Percentiles rank a stretch among this genome's conserved stretches.
Evolutionary conservation across 2,888 invertebrate species (phyloP).

Genomic region (Nomada lathburiana): DNA sequence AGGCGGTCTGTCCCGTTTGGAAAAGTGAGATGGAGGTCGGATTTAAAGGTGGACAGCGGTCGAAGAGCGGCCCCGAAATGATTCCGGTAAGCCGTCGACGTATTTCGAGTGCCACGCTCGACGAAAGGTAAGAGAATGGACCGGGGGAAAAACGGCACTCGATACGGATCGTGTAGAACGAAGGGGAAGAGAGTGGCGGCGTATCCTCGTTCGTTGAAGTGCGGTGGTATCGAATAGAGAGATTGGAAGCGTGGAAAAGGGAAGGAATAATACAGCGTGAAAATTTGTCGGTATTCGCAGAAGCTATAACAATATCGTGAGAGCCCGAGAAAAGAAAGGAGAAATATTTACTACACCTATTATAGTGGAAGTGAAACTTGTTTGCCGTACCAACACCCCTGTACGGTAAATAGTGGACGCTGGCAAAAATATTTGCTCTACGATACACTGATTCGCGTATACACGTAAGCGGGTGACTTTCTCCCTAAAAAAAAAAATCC

Average conservation of each 20-base stretch:
- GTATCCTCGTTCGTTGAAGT: neutral
- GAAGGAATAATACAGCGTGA: neutral
- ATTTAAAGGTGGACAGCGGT: slow-evolving; percentile 7
- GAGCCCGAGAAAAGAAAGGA: too few relatives aligned
- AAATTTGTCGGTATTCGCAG: too few relatives aligned
- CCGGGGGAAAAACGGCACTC: slow-evolving; percentile 58
- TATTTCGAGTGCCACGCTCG: slow-evolving; percentile 20
- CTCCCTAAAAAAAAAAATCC: neutral
- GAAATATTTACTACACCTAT: too few relatives aligned
- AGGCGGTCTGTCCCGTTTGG: neutral
- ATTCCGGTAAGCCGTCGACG: neutral
- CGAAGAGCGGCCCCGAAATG: neutral
- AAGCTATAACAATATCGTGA: too few relatives aligned
- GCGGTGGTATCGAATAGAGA: neutral
- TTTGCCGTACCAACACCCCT: too few relatives aligned
- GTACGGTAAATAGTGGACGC: neutral
- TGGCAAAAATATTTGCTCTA: slow-evolving; percentile 29
- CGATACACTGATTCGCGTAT: slow-evolving; percentile 12
- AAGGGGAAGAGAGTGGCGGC: slow-evolving; percentile 1
- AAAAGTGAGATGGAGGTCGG: neutral
- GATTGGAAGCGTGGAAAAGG: too few relatives aligned
- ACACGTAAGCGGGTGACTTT: neutral
- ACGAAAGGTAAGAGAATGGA: slow-evolving; percentile 25
- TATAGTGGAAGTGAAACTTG: too few relatives aligned
- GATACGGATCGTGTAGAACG: slow-evolving; percentile 46